Evolutionary conservation across 2,888 invertebrate genomes (phyloP), one percentile per base, ranked within the genome.

Genomic region (Encarsia formosa): DNA sequence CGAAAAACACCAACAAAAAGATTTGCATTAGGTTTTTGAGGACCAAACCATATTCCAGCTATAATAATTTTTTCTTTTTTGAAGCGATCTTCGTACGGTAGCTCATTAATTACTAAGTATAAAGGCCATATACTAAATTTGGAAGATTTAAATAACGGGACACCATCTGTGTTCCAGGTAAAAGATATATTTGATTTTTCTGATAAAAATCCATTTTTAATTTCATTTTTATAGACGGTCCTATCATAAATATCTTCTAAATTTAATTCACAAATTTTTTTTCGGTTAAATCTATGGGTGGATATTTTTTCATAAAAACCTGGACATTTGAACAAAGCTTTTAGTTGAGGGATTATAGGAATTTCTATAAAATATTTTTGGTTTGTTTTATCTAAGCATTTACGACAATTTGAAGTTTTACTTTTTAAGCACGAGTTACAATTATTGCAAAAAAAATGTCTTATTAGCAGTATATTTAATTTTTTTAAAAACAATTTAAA

Each of bases 81-180:
- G 9, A 19, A 41, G 24, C 35, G 20, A 15, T 18, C 54, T 13
- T 34, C 23, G 20, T 40, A 58, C 6, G 56, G 34, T 5, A 62
- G 40, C 42, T 60, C 60, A 43, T 59, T 61, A 9, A 62, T 56
- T 8, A 26, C 39, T 1, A 58, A 37, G 47, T 57, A 62, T 5
- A 60, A 44, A 8, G 60, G 61, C 57, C 62, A 62, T 16, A 60
- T 53, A n/a, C 37, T 44, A 32, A 52, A 46, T 47, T 58, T 56
- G 8, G 61, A 60, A 8, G 61, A 61, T 43, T 58, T 57, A 20
- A 55, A 62, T 5, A 62, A 35, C 4, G 57, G 37, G 3, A 60
- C 54, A n/a, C 60, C 61, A n/a, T n/a, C n/a, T n/a, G n/a, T n/a
- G n/a, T 61, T 58, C 62, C 62, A 61, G 4, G 37, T 56, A 23